Evolutionary conservation across 2,113 vertebrate species (phyloP).

Genomic region (Carollia perspicillata): DNA sequence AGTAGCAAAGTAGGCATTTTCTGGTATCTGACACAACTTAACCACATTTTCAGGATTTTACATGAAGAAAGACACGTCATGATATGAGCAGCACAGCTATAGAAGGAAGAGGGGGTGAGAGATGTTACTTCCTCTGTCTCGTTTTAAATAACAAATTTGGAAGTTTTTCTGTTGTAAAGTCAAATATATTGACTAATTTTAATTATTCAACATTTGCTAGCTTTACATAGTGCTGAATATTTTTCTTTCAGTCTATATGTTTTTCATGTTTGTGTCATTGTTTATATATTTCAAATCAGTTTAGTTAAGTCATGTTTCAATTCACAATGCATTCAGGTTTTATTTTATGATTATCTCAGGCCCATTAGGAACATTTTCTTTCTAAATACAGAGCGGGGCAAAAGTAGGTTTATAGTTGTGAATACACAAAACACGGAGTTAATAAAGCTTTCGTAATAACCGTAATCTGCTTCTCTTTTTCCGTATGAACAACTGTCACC

Average conservation of each 20-base stretch:
- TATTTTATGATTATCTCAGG: conserved; percentile 69
- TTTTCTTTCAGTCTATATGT: not conserved
- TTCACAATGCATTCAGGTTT: conserved; percentile 36
- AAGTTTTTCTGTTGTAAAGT: not conserved
- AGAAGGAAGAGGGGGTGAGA: not conserved
- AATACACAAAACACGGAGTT: not conserved
- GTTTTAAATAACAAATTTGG: conserved; percentile 30
- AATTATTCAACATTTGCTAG: conserved; percentile 26
- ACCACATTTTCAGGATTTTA: not conserved
- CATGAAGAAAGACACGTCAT: not conserved
- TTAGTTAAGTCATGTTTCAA: conserved; percentile 53
- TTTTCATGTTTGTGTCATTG: not conserved
- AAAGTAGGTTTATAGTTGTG: not conserved
- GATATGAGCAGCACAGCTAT: not conserved
- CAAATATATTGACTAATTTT: not conserved
- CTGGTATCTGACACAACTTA: not conserved
- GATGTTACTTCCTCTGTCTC: not conserved
- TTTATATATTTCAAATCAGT: conserved; percentile 41
- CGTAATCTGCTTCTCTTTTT: not conserved
- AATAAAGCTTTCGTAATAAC: not conserved
- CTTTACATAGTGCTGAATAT: not conserved
- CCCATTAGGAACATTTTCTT: conserved; percentile 71
- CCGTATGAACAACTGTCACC: not conserved
- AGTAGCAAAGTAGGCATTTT: not conserved
- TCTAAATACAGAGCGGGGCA: not conserved